A percentile compares a stretch with the other conserved stretches of the same genome.
phyloP scores from a whole-genome alignment of 2,113 vertebrate species.

The Perca schrenkii region DNA sequence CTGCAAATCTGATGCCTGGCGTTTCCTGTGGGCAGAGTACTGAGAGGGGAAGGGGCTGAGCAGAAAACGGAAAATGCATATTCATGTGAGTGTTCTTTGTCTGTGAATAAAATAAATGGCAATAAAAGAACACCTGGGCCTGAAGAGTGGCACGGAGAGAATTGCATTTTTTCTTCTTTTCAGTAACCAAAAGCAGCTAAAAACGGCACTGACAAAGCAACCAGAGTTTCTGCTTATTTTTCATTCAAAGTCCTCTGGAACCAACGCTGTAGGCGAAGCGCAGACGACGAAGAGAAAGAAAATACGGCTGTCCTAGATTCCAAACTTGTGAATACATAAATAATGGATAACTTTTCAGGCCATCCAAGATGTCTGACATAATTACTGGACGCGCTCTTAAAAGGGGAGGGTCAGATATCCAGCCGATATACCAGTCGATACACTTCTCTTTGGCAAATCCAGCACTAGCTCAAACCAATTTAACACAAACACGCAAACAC shows the following conservation, averaged over 20 bases:
- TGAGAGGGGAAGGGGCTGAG: not conserved
- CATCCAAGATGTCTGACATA: slow-evolving; percentile 75
- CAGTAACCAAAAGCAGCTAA: slow-evolving; percentile 26
- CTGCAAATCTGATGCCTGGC: not conserved
- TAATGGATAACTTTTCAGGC: slow-evolving; percentile 78
- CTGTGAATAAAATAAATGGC: slow-evolving; percentile 22
- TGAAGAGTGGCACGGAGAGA: not conserved
- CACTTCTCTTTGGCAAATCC: slow-evolving; percentile 50
- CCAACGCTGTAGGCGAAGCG: slow-evolving; percentile 29
- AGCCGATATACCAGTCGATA: slow-evolving; percentile 68
- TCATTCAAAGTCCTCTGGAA: slow-evolving; percentile 39
- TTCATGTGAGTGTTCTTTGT: slow-evolving; percentile 28
- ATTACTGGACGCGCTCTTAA: slow-evolving; percentile 73
- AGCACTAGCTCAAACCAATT: slow-evolving; percentile 47
- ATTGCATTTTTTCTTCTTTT: not conserved
- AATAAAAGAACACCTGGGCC: slow-evolving; percentile 39
- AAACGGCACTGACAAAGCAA: slow-evolving; percentile 37
- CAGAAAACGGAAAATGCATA: slow-evolving; percentile 15
- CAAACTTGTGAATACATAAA: slow-evolving; percentile 76
- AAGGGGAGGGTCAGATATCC: slow-evolving; percentile 69
- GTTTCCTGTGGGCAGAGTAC: not conserved
- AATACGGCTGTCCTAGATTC: slow-evolving; percentile 75
- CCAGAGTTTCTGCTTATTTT: slow-evolving; percentile 34
- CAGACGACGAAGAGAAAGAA: not conserved
- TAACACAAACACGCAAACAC: slow-evolving; percentile 25